Evolutionary conservation across 2,113 vertebrate species (phyloP).

Genomic region (Halichoerus grypus): DNA sequence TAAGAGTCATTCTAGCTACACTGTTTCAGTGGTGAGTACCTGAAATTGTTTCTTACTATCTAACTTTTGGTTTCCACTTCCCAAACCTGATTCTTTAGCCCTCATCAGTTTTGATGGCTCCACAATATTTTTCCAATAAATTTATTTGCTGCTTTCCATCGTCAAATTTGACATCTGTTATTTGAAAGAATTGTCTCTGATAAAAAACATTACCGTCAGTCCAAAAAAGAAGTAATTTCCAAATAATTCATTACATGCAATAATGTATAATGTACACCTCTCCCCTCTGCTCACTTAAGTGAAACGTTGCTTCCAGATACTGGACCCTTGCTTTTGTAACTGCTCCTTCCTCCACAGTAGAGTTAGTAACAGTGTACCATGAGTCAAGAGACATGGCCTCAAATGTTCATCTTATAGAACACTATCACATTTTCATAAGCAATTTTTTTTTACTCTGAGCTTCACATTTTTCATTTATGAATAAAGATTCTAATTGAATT

Average conservation of each 20-base stretch:
- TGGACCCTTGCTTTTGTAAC: accelerated
- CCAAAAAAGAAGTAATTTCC: background rate
- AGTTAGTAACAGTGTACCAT: background rate
- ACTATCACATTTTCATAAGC: background rate
- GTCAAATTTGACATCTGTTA: background rate
- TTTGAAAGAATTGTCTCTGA: background rate
- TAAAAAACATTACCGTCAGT: background rate
- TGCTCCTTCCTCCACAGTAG: background rate
- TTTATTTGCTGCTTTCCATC: background rate
- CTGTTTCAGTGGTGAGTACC: accelerated
- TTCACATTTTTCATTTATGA: background rate
- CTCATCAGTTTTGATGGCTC: background rate
- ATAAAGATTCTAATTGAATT: background rate
- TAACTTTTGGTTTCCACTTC: background rate
- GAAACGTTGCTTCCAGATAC: background rate
- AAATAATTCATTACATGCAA: background rate
- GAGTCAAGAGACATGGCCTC: background rate
- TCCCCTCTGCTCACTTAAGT: background rate
- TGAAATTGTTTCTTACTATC: accelerated
- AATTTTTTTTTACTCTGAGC: background rate
- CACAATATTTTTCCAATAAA: background rate
- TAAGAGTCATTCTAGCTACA: background rate
- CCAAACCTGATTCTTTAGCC: background rate
- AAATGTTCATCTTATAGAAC: background rate
- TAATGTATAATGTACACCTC: background rate